Conservation (phyloP, 2,113 vertebrate species). For the Hydrolagus affinis region DNA sequence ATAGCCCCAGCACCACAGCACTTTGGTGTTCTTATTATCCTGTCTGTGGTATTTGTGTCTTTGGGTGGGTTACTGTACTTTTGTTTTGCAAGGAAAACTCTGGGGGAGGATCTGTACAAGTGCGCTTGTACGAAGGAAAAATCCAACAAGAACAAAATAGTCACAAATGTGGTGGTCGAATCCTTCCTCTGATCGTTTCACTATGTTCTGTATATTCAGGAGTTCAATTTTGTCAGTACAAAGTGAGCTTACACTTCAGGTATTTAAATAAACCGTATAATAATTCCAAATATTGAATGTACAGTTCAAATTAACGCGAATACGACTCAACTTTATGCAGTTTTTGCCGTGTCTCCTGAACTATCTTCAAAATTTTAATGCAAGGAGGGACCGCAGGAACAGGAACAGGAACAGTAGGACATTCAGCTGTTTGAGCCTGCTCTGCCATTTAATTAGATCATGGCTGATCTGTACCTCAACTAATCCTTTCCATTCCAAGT, state of each 20-base stretch:
- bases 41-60: slow-evolving; percentile 19
- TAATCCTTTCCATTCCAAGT: too few relatives aligned
- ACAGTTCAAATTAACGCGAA: neutral
- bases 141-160: neutral
- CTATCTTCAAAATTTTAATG: too few relatives aligned
- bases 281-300: neutral
- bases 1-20: neutral
- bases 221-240: neutral
- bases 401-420: too few relatives aligned
- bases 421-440: too few relatives aligned
- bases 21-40: slow-evolving; percentile 23
- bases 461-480: too few relatives aligned
- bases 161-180: neutral
- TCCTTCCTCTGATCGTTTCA: slow-evolving; percentile 2
- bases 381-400: too few relatives aligned
- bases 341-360: neutral
- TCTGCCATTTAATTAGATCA: too few relatives aligned
- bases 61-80: neutral
- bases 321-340: neutral
- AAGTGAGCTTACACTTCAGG: neutral
- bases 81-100: slow-evolving; percentile 16
- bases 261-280: neutral
- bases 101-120: neutral
- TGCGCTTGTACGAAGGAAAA: neutral
- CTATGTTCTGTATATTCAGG: neutral